A percentile compares a stretch with the other conserved stretches of the same genome.
Conservation (phyloP, 2,113 vertebrate genomes). For the Lipophrys pholis region DNA sequence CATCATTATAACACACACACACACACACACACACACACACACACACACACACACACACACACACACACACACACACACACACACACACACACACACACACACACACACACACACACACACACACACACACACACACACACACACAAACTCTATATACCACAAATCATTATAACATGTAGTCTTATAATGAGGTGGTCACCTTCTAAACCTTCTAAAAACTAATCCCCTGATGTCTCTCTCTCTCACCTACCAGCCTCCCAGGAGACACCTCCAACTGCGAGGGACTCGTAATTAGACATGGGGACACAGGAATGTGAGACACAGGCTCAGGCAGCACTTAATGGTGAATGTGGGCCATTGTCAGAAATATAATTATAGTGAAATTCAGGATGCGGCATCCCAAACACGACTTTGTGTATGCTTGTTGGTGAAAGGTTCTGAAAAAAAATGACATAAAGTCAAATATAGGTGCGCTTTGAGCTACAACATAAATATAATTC, state of each 20-base stretch:
- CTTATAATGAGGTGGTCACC: constrained; percentile 78
- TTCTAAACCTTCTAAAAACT: constrained; percentile 68
- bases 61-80: constrained; percentile 39
- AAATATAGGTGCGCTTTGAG: not conserved
- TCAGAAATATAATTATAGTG: constrained; percentile 19
- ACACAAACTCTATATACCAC: constrained; percentile 24
- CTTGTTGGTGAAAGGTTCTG: not conserved
- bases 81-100: constrained; percentile 32
- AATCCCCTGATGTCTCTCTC: constrained; percentile 57
- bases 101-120: constrained; percentile 56
- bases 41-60: constrained; percentile 52
- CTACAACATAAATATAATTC: not conserved
- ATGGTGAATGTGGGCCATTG: constrained; percentile 16
- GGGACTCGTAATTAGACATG: constrained; percentile 53
- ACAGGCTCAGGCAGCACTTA: constrained; percentile 25
- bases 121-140: constrained; percentile 43
- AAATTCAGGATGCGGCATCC: not conserved
- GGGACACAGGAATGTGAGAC: constrained; percentile 35
- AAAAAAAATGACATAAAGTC: not conserved
- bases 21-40: no score
- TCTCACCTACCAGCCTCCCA: constrained; percentile 65
- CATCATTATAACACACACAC: constrained; percentile 70
- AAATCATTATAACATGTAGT: constrained; percentile 73
- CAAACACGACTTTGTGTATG: not conserved
- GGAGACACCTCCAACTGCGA: constrained; percentile 44